A percentile compares a stretch with the other conserved stretches of the same genome.
phyloP scores from a whole-genome alignment of 92 coral and sea anemone species.

The Phymanthus crucifer region DNA sequence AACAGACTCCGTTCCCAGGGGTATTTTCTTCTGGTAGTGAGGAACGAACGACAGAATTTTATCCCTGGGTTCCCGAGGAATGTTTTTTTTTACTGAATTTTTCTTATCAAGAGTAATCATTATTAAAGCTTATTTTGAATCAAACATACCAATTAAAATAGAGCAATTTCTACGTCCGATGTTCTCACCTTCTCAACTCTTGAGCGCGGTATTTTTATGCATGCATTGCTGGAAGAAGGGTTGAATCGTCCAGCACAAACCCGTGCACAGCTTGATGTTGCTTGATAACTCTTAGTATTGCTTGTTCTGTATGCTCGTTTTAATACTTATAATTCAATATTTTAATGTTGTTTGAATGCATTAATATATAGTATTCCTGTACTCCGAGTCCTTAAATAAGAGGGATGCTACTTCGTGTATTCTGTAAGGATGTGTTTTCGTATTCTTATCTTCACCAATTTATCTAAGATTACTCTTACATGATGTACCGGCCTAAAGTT shows the following conservation, averaged over 20 bases:
- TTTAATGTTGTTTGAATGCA: background rate
- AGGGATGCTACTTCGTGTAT: background rate
- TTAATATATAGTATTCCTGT: background rate
- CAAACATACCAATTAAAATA: too few relatives aligned
- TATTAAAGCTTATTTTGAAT: too few relatives aligned
- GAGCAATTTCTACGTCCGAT: too few relatives aligned
- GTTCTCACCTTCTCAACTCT: too few relatives aligned
- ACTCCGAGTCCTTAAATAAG: background rate
- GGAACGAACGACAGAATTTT: too few relatives aligned
- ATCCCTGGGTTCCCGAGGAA: too few relatives aligned
- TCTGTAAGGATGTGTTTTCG: background rate
- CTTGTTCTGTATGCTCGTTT: background rate
- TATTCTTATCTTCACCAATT: background rate
- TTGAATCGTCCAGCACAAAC: background rate
- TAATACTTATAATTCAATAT: background rate
- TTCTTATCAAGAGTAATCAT: too few relatives aligned
- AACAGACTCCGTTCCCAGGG: too few relatives aligned
- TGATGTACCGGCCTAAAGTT: background rate
- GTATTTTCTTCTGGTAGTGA: too few relatives aligned
- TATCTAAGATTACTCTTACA: background rate
- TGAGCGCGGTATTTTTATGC: too few relatives aligned
- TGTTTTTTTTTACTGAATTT: too few relatives aligned
- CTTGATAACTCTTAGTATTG: constrained; percentile 6
- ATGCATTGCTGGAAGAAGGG: too few relatives aligned
- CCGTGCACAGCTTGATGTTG: constrained; percentile 16